Conservation (phyloP, 1,140 invertebrate species). For the Formica selysi region DNA sequence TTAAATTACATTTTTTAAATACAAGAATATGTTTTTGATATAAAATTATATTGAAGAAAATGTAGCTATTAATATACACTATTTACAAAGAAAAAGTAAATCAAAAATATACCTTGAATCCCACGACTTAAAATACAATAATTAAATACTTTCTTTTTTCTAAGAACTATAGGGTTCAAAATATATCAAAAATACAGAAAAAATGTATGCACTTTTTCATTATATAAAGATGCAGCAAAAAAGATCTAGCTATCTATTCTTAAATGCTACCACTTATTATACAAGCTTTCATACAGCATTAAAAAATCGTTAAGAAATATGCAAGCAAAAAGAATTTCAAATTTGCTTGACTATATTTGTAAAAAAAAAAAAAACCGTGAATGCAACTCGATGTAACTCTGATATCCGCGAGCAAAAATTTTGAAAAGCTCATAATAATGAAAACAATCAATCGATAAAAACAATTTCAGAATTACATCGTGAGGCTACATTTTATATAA, state of each 20-base stretch:
- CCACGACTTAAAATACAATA: slow-evolving; percentile 22
- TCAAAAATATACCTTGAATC: slow-evolving; percentile 47
- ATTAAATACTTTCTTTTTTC: neutral
- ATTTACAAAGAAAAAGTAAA: slow-evolving; percentile 38
- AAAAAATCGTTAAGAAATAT: slow-evolving; percentile 20
- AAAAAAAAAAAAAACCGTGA: slow-evolving; percentile 9
- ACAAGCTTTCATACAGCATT: slow-evolving; percentile 47
- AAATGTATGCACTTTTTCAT: slow-evolving; percentile 35
- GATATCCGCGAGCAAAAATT: slow-evolving; percentile 12
- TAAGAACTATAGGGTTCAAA: slow-evolving; percentile 1
- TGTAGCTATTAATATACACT: slow-evolving; percentile 65
- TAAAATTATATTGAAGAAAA: slow-evolving; percentile 38
- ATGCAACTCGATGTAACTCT: slow-evolving; percentile 16
- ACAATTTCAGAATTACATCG: neutral
- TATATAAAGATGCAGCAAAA: slow-evolving; percentile 14
- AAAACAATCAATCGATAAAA: neutral
- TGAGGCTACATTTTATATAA: slow-evolving; percentile 11
- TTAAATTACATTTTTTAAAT: neutral
- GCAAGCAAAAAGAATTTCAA: slow-evolving; percentile 9
- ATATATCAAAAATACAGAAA: slow-evolving; percentile 31
- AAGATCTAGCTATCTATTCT: slow-evolving; percentile 17
- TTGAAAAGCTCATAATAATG: neutral
- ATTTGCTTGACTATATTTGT: slow-evolving; percentile 15
- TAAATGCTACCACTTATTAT: slow-evolving; percentile 28
- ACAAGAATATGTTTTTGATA: neutral